Conservation (phyloP, 1,140 invertebrate genomes). For the Lordiphosa collinella region DNA sequence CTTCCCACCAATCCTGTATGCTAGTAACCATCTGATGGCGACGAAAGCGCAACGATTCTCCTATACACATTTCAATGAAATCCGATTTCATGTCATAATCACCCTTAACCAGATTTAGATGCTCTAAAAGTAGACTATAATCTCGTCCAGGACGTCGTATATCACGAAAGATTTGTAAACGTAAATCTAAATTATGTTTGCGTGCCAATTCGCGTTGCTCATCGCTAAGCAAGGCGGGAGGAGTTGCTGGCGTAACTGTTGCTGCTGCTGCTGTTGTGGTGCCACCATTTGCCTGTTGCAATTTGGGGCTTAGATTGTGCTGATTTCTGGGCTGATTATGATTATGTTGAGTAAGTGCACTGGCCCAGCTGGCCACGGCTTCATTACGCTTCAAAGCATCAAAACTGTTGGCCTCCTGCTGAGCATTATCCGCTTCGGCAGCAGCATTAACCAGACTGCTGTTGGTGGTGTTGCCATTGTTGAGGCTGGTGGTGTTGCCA, state of each 20-base stretch:
- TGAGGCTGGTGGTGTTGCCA: conserved; percentile 14
- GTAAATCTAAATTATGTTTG: conserved; percentile 79
- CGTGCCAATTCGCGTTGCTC: conserved; percentile 80
- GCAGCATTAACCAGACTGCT: no score
- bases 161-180: conserved; percentile 82
- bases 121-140: conserved; percentile 86
- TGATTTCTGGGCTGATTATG: conserved; percentile 2
- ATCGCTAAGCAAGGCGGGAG: conserved; percentile 43
- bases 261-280: conserved; percentile 10
- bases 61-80: conserved; percentile 87
- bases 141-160: conserved; percentile 82
- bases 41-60: conserved; percentile 90
- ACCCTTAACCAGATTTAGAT: conserved; percentile 87
- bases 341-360: conserved; percentile 44
- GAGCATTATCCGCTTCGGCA: conserved; percentile 1
- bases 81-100: conserved; percentile 84
- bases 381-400: conserved; percentile 56
- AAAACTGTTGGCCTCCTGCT: conserved; percentile 34
- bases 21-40: conserved; percentile 85
- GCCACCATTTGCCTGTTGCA: no score
- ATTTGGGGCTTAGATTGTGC: conserved; percentile 32
- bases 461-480: conserved; percentile 6
- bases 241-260: conserved; percentile 15
- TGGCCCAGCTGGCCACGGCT: conserved; percentile 40
- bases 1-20: conserved; percentile 79